Base-by-base conservation (phyloP, 2,113 vertebrate species). In the Oncorhynchus tshawytscha region DNA sequence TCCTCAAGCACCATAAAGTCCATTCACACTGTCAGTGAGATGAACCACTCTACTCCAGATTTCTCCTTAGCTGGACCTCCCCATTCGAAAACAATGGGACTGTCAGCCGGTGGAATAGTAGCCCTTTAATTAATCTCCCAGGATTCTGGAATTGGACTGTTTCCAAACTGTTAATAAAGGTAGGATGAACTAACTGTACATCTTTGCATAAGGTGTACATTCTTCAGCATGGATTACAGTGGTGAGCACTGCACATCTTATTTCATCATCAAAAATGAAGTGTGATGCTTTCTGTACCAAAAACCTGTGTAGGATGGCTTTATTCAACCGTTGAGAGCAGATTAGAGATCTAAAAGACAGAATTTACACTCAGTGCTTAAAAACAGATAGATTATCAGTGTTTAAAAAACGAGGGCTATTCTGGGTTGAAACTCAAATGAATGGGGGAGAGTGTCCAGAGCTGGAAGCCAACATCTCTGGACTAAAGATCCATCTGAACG, bases 181-280 rank as follows among this genome's bases (percentile, higher is more conserved):
- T 78, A 84, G 87, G 15, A 18, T 54, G 4, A 16, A 85, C 81
- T 86, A 16, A 85, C 81, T 86, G 84, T 83, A 82, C 66, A 86
- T 90, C 83, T 83, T 86, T 88, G 87, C 87, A 88, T 82, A 76
- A 83, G 82, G 39, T 88, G 87, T 85, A 85, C 86, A 85, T 74
- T 84, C 83, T 73, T 77, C 77, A 82, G 78, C 15, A 83, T 81
- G 85, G 86, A 80, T 88, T 78, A 83, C 84, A 87, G 24, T 15
- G 88, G 80, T 85, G 88, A 90, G 89, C 84, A 77, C 70, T 86
- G 82, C 81, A 89, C 86, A 90, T 85, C 82, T 87, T 88, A 88
- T 90, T 89, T 90, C 39, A 45, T 45, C 39, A 45, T 45, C 9
- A 79, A 78, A 87, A 66, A 22, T 70, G 13, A 78, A 27, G 39